Base-by-base conservation (phyloP, 30 jellyfish, hydroid and myxozoan species). In the Sanderia malayensis region DNA sequence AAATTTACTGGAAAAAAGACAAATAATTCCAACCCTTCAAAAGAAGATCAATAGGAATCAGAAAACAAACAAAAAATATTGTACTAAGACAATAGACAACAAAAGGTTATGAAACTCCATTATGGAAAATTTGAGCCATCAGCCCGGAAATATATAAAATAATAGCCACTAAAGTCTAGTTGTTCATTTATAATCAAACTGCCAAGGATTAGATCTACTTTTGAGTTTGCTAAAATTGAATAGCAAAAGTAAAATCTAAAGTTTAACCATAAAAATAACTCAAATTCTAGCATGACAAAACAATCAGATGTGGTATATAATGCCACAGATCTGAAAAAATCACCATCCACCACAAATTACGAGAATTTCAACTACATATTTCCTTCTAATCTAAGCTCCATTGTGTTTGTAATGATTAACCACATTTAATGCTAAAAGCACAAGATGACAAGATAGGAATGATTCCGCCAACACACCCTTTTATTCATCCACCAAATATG, bases 401-500 rank as follows among this genome's bases (percentile, higher is more conserved):
- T 19, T 49, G 64, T 49, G 18, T 49, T 19, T 4, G 11, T 49
- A 24, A 49, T 9, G 3, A 49, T 9, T 49, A 49, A 49, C 64
- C 64, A 49, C 64, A 49, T 9, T 9, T 49, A 24, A 49, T 49
- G 27, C 64, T 19, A 49, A 49, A 49, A 49, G 64, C 64, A 49
- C 18, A 24, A 49, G 27, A 49, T 37, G 52, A 37, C 52, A 37
- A 37, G 52, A n/a, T 37, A 37, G 52, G 52, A 37, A 37, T 37
- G 6, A 37, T 37, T 37, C 52, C 52, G 55, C 55, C 18, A 49
- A 19, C 64, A 9, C 83, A 71, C 83, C 83, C 83, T 47, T 0
- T 24, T 18, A 17, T 17, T 11, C 11, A 8, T 52, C 41, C 11
- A 71, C 83, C 83, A 71, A 15, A 71, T 71, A 71, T 46, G 83